phyloP scores from a whole-genome alignment of 2,113 vertebrate species.

The Chaetodon auriga region DNA sequence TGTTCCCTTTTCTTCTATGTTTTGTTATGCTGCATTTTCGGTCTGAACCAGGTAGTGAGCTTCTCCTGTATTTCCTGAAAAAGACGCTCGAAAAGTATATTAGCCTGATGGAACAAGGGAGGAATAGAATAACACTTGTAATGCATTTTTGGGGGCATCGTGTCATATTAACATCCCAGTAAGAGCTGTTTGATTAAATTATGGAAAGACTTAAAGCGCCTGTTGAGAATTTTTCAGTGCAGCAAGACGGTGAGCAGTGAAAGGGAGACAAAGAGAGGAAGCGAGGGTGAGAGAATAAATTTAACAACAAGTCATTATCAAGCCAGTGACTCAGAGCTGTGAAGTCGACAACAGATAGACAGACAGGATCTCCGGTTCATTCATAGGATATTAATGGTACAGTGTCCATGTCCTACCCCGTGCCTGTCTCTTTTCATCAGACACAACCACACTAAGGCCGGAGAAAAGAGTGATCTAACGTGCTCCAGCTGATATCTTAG shows the following conservation, averaged over 20 bases:
- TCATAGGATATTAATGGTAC: conserved; percentile 39
- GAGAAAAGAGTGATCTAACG: not conserved
- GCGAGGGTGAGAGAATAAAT: conserved; percentile 32
- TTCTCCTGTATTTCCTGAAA: conserved; percentile 11
- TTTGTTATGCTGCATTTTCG: not conserved
- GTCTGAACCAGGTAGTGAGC: not conserved
- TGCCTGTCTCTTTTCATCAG: conserved; percentile 38
- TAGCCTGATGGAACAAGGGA: conserved; percentile 20
- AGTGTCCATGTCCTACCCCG: conserved; percentile 10
- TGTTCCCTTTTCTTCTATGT: not conserved
- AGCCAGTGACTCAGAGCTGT: conserved; percentile 6
- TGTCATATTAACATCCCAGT: conserved; percentile 48
- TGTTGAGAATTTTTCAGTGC: conserved; percentile 38
- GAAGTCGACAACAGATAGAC: conserved; percentile 2
- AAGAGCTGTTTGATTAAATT: conserved; percentile 70
- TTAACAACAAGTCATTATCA: conserved; percentile 51
- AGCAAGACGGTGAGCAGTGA: conserved; percentile 2
- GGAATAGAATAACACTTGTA: conserved; percentile 52
- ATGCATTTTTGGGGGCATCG: conserved; percentile 46
- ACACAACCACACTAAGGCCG: not conserved
- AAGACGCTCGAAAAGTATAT: conserved; percentile 29
- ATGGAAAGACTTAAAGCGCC: conserved; percentile 32
- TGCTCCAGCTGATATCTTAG: not conserved
- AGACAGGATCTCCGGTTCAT: conserved; percentile 40
- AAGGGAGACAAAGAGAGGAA: conserved; percentile 26